Evolutionary conservation across 2,113 vertebrate species (phyloP).

Genomic region (Phylloscopus trochiloides): DNA sequence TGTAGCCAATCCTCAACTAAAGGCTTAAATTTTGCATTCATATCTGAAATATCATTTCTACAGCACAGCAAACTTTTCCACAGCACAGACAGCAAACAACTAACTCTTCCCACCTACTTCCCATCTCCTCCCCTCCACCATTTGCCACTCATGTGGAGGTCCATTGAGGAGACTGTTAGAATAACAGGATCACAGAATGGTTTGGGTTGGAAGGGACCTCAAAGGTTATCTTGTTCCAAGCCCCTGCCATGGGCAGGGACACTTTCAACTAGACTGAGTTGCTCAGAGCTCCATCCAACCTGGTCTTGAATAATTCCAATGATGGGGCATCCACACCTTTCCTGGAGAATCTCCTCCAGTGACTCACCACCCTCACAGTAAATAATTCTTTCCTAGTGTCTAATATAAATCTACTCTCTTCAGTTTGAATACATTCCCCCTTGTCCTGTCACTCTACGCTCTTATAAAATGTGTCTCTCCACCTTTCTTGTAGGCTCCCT

Average conservation of each 20-base stretch:
- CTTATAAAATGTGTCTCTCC: not conserved
- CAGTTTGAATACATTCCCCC: not conserved
- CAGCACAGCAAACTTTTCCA: not conserved
- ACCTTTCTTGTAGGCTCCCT: not conserved
- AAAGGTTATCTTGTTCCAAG: not conserved
- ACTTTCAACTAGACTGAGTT: not conserved
- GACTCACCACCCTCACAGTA: not conserved
- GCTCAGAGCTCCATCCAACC: not conserved
- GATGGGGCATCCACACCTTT: not conserved
- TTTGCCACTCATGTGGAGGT: fast-evolving
- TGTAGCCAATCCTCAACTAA: not conserved
- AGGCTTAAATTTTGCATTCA: not conserved
- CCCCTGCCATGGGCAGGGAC: not conserved
- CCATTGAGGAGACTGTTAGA: not conserved
- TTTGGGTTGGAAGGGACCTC: not conserved
- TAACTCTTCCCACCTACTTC: not conserved
- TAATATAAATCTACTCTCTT: not conserved
- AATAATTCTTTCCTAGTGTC: not conserved
- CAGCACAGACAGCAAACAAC: not conserved
- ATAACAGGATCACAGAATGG: not conserved
- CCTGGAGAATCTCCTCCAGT: not conserved
- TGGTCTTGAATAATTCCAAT: not conserved
- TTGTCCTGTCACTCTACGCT: not conserved
- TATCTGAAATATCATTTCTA: not conserved
- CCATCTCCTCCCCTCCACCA: not conserved